Percentiles rank a stretch among this genome's conserved stretches.
Evolutionary conservation across 2,888 invertebrate species (phyloP).

Genomic region (Drosophila mercatorum): DNA sequence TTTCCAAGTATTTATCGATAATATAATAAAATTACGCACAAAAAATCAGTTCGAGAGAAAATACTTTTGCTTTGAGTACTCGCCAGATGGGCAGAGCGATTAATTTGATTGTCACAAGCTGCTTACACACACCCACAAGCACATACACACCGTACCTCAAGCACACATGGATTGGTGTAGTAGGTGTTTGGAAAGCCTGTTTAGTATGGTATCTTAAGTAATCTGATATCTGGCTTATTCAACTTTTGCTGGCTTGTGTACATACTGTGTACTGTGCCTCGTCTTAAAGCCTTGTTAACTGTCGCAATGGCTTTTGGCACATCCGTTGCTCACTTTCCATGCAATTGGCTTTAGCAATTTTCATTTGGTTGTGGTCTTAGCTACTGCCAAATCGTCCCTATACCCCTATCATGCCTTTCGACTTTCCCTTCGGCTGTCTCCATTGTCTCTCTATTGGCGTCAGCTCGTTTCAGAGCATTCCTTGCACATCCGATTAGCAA

Average conservation of each 20-base stretch:
- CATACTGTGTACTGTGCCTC: conserved; percentile 1
- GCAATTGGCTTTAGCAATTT: conserved; percentile 77
- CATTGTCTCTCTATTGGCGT: conserved; percentile 23
- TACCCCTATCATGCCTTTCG: neutral
- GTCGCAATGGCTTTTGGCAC: conserved; percentile 67
- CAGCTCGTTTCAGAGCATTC: conserved; percentile 43
- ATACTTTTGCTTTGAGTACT: conserved; percentile 17
- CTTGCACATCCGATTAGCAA: conserved; percentile 73
- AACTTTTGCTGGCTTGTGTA: conserved; percentile 30
- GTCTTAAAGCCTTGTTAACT: conserved; percentile 66
- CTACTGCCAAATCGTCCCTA: conserved; percentile 3
- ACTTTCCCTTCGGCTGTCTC: conserved; percentile 15
- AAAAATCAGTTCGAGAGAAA: conserved; percentile 6
- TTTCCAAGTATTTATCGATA: conserved; percentile 21
- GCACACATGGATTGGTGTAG: neutral
- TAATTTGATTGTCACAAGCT: conserved; percentile 49
- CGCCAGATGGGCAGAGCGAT: conserved; percentile 25
- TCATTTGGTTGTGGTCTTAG: conserved; percentile 46
- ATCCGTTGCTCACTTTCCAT: conserved; percentile 64
- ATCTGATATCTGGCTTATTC: conserved; percentile 50
- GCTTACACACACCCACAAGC: conserved; percentile 20
- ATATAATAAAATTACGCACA: conserved; percentile 16
- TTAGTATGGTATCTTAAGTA: conserved; percentile 34
- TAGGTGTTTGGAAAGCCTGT: conserved; percentile 14
- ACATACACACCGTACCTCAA: neutral